Evolutionary conservation across 2,888 invertebrate genomes (phyloP).

Genomic region (Caenorhabditis doughertyi): DNA sequence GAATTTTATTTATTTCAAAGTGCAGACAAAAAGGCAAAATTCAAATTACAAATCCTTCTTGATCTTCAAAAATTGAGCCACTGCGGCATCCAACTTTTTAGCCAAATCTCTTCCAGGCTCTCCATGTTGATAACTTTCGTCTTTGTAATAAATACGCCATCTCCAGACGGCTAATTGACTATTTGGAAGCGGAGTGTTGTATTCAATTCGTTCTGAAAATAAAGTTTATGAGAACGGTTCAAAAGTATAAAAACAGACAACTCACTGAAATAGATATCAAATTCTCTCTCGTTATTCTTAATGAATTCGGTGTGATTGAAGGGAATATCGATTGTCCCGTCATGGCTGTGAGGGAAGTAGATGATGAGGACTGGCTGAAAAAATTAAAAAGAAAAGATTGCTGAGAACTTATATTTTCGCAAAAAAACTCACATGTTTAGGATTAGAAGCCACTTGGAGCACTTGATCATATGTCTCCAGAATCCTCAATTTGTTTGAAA

Average conservation of each 20-base stretch:
- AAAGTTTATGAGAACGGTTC: background rate
- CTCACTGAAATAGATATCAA: background rate
- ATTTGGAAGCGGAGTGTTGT: background rate
- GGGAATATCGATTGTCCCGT: background rate
- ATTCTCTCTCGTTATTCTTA: background rate
- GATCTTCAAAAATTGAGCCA: background rate
- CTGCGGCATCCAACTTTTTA: background rate
- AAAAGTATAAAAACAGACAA: background rate
- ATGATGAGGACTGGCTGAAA: background rate
- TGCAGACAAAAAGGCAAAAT: background rate
- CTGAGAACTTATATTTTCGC: background rate
- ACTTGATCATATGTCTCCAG: background rate
- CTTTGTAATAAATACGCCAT: background rate
- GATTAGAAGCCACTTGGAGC: background rate
- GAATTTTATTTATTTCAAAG: background rate
- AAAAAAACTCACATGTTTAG: background rate
- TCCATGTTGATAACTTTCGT: background rate
- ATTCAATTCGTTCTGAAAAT: background rate
- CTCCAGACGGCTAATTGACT: background rate
- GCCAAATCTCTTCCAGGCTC: background rate
- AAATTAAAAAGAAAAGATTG: background rate
- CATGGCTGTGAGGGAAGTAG: background rate
- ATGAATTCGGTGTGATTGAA: background rate
- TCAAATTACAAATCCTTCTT: background rate
- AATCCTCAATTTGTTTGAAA: background rate